Conservation (phyloP, 35 echinoderm and acorn worm genomes). For the Ophiothrix spiculata region DNA sequence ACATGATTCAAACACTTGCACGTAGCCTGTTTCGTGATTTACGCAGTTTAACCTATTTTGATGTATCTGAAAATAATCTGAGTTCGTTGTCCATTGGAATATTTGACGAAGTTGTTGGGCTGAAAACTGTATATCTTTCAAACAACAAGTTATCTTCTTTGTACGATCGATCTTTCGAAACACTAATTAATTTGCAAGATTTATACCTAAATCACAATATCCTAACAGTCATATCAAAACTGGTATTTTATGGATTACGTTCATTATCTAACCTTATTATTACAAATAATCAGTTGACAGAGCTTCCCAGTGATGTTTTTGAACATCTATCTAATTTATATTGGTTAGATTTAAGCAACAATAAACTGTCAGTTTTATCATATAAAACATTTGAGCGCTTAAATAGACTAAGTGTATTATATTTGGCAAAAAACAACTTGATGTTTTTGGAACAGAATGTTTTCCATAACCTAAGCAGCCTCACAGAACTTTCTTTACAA, state of each 20-base stretch:
- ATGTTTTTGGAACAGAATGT: neutral
- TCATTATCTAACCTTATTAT: neutral
- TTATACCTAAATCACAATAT: neutral
- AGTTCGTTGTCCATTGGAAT: neutral
- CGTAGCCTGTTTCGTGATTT: neutral
- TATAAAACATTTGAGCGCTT: neutral
- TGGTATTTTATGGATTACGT: neutral
- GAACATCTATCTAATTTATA: neutral
- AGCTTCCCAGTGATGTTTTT: neutral
- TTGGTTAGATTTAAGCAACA: neutral
- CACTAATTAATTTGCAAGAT: neutral
- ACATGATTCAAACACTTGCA: neutral
- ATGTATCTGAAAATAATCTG: neutral
- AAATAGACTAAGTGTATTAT: neutral
- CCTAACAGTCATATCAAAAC: neutral
- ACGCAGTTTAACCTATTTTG: neutral
- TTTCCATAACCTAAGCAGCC: neutral
- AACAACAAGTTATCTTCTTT: neutral
- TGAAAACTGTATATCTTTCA: neutral
- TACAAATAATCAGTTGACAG: neutral
- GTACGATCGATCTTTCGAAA: neutral
- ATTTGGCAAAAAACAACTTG: neutral
- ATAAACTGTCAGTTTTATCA: neutral
- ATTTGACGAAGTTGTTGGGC: neutral
- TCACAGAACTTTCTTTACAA: neutral